Evolutionary conservation across 2,113 vertebrate genomes (phyloP).

Genomic region (Lichenostomus cassidix): DNA sequence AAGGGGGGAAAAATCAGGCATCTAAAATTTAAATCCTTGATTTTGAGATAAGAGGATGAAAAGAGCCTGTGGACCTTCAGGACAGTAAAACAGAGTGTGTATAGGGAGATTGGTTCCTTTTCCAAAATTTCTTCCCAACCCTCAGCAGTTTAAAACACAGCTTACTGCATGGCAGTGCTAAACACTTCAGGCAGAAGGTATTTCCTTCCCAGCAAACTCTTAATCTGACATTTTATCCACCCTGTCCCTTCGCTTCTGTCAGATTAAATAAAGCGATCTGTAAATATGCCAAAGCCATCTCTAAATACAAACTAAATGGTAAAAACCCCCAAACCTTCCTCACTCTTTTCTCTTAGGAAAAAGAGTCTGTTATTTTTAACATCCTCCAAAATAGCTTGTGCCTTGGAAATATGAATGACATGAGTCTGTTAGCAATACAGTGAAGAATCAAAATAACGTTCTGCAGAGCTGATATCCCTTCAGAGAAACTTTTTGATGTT

Average conservation of each 20-base stretch:
- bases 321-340: not conserved
- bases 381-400: slow-evolving; percentile 37
- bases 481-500: slow-evolving; percentile 50
- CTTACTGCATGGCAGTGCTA: not conserved
- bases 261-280: not conserved
- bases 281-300: not conserved
- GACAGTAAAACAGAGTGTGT: not conserved
- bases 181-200: slow-evolving; percentile 15
- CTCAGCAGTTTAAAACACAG: not conserved
- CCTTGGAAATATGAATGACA: slow-evolving; percentile 39
- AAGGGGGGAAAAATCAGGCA: fast-evolving
- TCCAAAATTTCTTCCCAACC: not conserved
- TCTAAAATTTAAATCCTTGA: not conserved
- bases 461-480: slow-evolving; percentile 20
- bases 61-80: not conserved
- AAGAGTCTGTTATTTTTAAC: not conserved
- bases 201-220: not conserved
- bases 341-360: slow-evolving; percentile 22
- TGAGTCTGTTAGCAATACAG: slow-evolving; percentile 13
- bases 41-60: not conserved
- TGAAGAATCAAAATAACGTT: not conserved
- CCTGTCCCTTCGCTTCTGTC: slow-evolving; percentile 16
- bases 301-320: slow-evolving; percentile 20
- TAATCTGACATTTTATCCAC: slow-evolving; percentile 50
- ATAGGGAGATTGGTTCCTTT: not conserved